Evolutionary conservation across 2,113 vertebrate species (phyloP), one percentile per base, ranked within the genome.

Genomic region (Dipodomys merriami): DNA sequence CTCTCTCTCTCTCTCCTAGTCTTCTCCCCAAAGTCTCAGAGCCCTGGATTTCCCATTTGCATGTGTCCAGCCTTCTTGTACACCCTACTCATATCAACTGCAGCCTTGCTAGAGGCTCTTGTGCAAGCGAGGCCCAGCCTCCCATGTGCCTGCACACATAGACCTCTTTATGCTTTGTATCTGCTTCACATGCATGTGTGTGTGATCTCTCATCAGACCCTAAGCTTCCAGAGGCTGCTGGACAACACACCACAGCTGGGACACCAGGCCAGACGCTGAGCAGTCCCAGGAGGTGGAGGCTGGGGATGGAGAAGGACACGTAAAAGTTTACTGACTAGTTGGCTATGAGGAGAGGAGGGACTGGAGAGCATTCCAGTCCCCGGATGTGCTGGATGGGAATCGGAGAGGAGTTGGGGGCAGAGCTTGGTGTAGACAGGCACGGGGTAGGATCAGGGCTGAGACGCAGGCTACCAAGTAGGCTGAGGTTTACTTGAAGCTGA

Each of bases 121-220:
- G 62, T 57, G 53, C 53, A 57, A 5, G 8, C 23, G 33, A 25
- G 46, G 10, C 44, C 20, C 39, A 23, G 0, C 30, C n/a, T 53
- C 33, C 64, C 82, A 53, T 39, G 71, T 27, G 3, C 62, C 19
- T 13, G 7, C 53, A 39, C 8, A 0, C 0, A 0, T 9, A 5
- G 3, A 8, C 64, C 1, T 15, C 74, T 20, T 72, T 13, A 0
- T 53, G 44, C 67, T 39, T 29, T 9, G 8, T 19, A 60, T 57
- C 72, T 46, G 23, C 49, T 44, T 30, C n/a, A 16, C 53, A 4
- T 10, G 19, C 0, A 20, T 20, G 30, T 27, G 49, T 25, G 1
- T 71, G 77, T 46, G 49, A 30, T 30, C 46, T 72, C 53, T 44
- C 44, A 46, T 25, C 6, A 10, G 33, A 29, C 33, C 2, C 0